Evolutionary conservation across 2,113 vertebrate genomes (phyloP), one percentile per base, ranked within the genome.

Genomic region (Halcyon senegalensis): DNA sequence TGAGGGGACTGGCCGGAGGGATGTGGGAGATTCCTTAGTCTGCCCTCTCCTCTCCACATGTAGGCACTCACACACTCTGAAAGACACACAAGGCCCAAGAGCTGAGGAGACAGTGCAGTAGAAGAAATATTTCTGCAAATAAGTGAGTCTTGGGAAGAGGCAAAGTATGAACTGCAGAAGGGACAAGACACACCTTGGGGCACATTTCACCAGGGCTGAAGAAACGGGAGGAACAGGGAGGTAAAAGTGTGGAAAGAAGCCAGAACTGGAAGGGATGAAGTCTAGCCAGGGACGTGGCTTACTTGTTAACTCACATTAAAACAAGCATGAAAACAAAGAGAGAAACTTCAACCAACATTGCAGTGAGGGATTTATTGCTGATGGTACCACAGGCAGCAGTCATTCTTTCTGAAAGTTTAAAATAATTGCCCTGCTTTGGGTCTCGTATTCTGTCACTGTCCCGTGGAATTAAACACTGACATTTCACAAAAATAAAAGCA

Each of bases 361-460:
- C 30, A 84, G 46, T 55, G 62, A 87, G 41, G 82, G 48, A 39
- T 95, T 96, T 96, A 94, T 96, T 92, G 89, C 67, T 8, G 25
- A 39, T 20, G 60, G 18, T 62, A 69, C 80, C 74, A 82, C 41
- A 72, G 35, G 56, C 92, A 53, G 64, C 15, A 37, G 31, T 25
- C 72, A 41, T 46, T 78, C 60, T 58, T 93, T 60, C 89, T 80
- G 67, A 51, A 90, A 81, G 56, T 62, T 75, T 44, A 51, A 69
- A 87, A 28, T 17, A 43, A 48, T 63, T 86, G 44, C 51, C 51
- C 60, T 67, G 39, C 56, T 93, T 89, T 70, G 73, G 30, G 58
- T 77, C 35, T 88, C 73, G 11, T 21, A 33, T 1, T 79, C 75
- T 25, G 23, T 19, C 25, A 37, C 44, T 9, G 50, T 23, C 7